Evolutionary conservation across 2,888 invertebrate species (phyloP), one percentile per base, ranked within the genome.

Genomic region (Synanthedon tipuliformis): DNA sequence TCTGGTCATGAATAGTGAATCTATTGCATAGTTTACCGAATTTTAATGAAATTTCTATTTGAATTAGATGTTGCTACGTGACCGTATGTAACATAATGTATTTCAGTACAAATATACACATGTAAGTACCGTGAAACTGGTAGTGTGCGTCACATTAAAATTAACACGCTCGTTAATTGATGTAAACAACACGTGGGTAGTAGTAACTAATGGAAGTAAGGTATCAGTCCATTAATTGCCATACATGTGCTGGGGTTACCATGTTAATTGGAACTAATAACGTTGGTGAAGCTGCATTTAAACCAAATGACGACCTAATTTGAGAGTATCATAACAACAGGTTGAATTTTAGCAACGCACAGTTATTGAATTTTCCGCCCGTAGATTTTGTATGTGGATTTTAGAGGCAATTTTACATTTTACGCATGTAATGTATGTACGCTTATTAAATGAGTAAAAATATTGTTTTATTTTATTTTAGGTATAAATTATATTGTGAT

Each of bases 191-290:
- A 71, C 67, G 64, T 67, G 69, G 67, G 64, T 69, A 68, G 66
- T 69, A 73, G 34, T 34, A 34, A 34, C 81, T 85, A 86, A 86
- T 86, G 85, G 86, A 85, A 79, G 81, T 74, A 78, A 78, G 81
- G 83, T 83, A 85, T 85, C 82, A 84, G 83, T 84, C 82, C 76
- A 75, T 81, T 85, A 87, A 85, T 85, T 84, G 83, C 74, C 79
- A 78, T 83, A 83, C 77, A 83, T 75, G 75, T 74, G 82, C 78
- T 81, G 85, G 85, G 86, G 86, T 84, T 83, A 75, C 81, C 67
- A 63, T 75, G 81, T 75, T 85, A 85, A 87, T 85, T 85, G 83
- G 78, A 71, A 78, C 80, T 85, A 86, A 85, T 83, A 82, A 80
- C 73, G 73, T 80, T 73, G 72, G 62, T 69, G 69, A 73, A 65